Conservation (phyloP, 2,888 invertebrate species). For the Latrodectus hesperus region DNA sequence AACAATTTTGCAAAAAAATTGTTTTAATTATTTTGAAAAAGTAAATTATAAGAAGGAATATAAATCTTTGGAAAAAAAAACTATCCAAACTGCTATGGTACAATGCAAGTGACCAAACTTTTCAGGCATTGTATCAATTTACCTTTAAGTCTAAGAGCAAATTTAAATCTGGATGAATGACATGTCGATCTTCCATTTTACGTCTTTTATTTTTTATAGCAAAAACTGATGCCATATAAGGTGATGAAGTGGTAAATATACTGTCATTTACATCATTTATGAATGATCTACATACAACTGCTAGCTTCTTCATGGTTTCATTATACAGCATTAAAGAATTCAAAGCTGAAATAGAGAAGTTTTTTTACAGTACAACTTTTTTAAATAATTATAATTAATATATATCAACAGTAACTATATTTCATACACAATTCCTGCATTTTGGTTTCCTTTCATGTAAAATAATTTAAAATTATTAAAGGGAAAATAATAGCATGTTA, state of each 20-base stretch:
- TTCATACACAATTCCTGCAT: not conserved
- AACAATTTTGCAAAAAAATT: too few relatives aligned
- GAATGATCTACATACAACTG: slow-evolving; percentile 36
- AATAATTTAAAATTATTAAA: too few relatives aligned
- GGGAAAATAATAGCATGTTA: too few relatives aligned
- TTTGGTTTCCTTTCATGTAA: too few relatives aligned
- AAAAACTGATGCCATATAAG: slow-evolving; percentile 80
- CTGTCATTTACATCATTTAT: slow-evolving; percentile 19
- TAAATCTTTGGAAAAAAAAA: too few relatives aligned
- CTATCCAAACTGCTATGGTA: too few relatives aligned
- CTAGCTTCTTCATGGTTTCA: slow-evolving; percentile 39
- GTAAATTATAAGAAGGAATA: too few relatives aligned
- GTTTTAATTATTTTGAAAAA: too few relatives aligned
- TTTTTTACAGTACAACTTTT: not conserved
- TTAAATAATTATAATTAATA: not conserved
- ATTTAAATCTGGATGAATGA: slow-evolving; percentile 88
- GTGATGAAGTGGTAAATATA: slow-evolving; percentile 68
- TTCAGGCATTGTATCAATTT: slow-evolving; percentile 58
- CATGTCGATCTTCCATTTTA: slow-evolving; percentile 93
- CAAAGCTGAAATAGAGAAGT: slow-evolving; percentile 32
- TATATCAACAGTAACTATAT: not conserved
- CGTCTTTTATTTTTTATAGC: slow-evolving; percentile 88
- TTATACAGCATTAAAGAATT: slow-evolving; percentile 47
- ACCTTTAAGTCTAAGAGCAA: slow-evolving; percentile 87
- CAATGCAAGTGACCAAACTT: too few relatives aligned